A percentile compares a stretch with the other conserved stretches of the same genome.
Evolutionary conservation across 2,113 vertebrate species (phyloP).

Genomic region (Neogale vison): DNA sequence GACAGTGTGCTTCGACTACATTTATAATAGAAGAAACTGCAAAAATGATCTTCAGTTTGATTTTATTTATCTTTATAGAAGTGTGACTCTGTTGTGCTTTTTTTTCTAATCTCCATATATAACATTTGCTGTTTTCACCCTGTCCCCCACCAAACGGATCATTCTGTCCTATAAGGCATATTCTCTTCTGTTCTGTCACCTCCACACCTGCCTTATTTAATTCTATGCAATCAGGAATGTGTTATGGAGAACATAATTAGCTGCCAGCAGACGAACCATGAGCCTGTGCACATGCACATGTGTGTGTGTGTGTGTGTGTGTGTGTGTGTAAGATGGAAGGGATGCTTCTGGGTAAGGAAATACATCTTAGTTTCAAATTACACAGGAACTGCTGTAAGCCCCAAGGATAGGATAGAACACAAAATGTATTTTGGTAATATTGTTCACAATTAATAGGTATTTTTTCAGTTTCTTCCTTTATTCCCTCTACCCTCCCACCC

Average conservation of each 20-base stretch:
- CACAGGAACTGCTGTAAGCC: background rate
- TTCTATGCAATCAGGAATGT: constrained; percentile 47
- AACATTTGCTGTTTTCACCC: constrained; percentile 19
- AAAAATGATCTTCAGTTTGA: constrained; percentile 54
- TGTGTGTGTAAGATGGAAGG: background rate
- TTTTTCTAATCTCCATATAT: background rate
- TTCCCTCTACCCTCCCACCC: background rate
- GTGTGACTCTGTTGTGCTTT: background rate
- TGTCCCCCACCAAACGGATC: background rate
- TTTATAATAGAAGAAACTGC: constrained; percentile 29
- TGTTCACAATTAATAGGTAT: background rate
- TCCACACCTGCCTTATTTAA: constrained; percentile 62
- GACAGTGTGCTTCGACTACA: background rate
- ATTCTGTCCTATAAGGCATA: constrained; percentile 56
- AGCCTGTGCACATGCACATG: background rate
- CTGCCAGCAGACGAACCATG: constrained; percentile 20
- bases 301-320: background rate
- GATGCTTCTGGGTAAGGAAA: constrained; percentile 20
- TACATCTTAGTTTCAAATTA: constrained; percentile 50
- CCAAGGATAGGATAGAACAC: background rate
- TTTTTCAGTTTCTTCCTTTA: background rate
- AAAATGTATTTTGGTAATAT: constrained; percentile 7
- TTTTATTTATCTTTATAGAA: constrained; percentile 25
- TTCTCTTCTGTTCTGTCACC: constrained; percentile 52
- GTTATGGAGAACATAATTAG: constrained; percentile 56